phyloP scores from a whole-genome alignment of 2,888 invertebrate genomes.

The Romanomermis culicivorax region DNA sequence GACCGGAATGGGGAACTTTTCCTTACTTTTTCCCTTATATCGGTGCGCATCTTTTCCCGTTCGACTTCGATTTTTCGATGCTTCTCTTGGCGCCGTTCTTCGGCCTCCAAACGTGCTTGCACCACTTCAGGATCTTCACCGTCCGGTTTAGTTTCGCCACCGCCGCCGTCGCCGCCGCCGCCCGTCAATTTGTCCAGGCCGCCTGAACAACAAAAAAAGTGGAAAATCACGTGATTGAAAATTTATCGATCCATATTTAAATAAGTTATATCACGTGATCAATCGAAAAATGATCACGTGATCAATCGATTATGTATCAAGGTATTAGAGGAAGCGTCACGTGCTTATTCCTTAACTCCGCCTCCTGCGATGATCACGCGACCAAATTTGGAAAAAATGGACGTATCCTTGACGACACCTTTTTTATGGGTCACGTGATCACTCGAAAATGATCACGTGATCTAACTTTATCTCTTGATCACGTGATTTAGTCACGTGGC shows the following conservation, averaged over 20 bases:
- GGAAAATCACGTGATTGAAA: too few relatives aligned
- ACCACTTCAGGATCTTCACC: constrained; percentile 92
- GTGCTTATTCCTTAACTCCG: neutral
- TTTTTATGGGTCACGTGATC: too few relatives aligned
- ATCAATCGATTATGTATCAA: neutral
- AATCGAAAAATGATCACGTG: neutral
- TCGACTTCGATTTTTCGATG: constrained; percentile 99
- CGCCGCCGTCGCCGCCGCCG: constrained; percentile 3
- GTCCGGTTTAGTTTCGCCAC: constrained; percentile 50
- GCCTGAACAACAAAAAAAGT: neutral
- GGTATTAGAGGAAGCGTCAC: neutral
- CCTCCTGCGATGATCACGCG: too few relatives aligned
- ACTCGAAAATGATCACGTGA: too few relatives aligned
- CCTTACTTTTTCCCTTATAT: too few relatives aligned
- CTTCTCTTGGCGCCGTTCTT: constrained; percentile 94
- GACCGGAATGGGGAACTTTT: too few relatives aligned
- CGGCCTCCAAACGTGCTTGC: constrained; percentile 90
- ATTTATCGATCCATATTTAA: too few relatives aligned
- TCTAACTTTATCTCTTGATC: too few relatives aligned
- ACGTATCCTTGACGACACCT: too few relatives aligned
- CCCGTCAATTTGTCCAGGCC: constrained; percentile 6
- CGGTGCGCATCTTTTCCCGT: constrained; percentile 94
- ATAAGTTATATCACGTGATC: neutral
- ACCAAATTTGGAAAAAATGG: too few relatives aligned
- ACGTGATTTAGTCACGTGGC: too few relatives aligned